Base-by-base conservation (phyloP, 2,888 invertebrate genomes). In the Heliconius aoede region DNA sequence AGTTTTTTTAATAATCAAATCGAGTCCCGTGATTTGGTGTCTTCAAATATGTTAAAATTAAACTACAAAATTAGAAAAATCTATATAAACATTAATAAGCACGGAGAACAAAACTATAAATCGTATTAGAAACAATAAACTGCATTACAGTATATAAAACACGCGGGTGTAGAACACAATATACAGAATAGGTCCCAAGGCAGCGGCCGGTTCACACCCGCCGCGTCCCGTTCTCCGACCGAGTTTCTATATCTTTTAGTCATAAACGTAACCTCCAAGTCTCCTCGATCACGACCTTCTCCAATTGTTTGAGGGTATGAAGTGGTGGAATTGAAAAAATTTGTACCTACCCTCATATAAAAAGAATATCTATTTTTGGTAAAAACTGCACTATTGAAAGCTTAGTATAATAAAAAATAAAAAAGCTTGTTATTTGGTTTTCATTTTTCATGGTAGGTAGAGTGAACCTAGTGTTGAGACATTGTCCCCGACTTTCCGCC, bases 251-350 rank as follows among this genome's bases (percentile, higher is more conserved):
- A 86, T 86, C 89, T 88, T 90, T 90, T 60, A 60, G 60, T 26
- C 60, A 88, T 90, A 86, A 89, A 88, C 86, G 85, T 91, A 91
- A 90, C 90, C 91, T 90, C 90, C 85, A 86, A 87, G 86, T 88
- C 87, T 88, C 89, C 87, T 87, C 87, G 85, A 80, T 80, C 81
- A 81, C 82, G 84, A 87, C 87, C 86, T 86, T 86, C 84, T 79
- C 36, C 65, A 71, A 74, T 76, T 75, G 71, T 78, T 67, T 72
- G 71, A 71, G 73, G 76, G 78, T 60, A 76, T 71, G 40, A 65
- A 68, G n/a, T 55, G 51, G 55, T 51, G n/a, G 60, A 72, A 78
- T 51, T 40, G 18, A 72, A 60, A 60, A 58, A 40, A 11, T 72
- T 60, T 55, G 3, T n/a, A 8, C 32, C 15, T 30, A 30, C 55